A percentile compares a stretch with the other conserved stretches of the same genome.
phyloP scores from a whole-genome alignment of 2,113 vertebrate genomes.

The Murina feae region DNA sequence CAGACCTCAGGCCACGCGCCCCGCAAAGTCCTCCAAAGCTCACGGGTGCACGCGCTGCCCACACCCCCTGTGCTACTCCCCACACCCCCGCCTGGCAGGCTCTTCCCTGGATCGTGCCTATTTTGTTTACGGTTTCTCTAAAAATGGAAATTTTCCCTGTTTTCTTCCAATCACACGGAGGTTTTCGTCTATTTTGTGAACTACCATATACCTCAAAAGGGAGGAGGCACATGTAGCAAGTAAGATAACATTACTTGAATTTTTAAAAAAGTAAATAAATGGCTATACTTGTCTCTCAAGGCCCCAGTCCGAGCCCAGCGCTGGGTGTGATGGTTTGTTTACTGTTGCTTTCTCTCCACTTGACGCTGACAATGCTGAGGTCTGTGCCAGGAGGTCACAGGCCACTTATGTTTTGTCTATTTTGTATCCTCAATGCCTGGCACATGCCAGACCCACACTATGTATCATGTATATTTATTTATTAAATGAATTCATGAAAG shows the following conservation, averaged over 20 bases:
- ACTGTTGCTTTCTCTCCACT: neutral
- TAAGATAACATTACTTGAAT: neutral
- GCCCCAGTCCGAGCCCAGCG: neutral
- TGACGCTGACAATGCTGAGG: neutral
- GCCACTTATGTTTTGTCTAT: constrained; percentile 29
- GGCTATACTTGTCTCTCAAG: neutral
- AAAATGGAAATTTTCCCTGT: neutral
- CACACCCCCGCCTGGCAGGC: neutral
- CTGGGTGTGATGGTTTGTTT: neutral
- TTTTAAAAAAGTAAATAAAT: neutral
- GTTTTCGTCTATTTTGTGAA: neutral
- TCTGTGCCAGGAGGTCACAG: neutral
- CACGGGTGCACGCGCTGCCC: neutral
- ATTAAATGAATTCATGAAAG: neutral
- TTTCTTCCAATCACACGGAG: neutral
- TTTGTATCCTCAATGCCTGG: neutral
- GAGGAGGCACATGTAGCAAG: neutral
- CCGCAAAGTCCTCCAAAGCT: neutral
- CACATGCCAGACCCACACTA: neutral
- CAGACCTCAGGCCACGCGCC: neutral
- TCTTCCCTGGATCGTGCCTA: neutral
- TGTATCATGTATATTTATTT: neutral
- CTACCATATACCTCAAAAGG: neutral
- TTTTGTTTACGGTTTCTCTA: neutral
- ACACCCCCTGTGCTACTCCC: accelerated